phyloP scores from a whole-genome alignment of 2,113 vertebrate genomes.

The Pachypanchax playfairii region DNA sequence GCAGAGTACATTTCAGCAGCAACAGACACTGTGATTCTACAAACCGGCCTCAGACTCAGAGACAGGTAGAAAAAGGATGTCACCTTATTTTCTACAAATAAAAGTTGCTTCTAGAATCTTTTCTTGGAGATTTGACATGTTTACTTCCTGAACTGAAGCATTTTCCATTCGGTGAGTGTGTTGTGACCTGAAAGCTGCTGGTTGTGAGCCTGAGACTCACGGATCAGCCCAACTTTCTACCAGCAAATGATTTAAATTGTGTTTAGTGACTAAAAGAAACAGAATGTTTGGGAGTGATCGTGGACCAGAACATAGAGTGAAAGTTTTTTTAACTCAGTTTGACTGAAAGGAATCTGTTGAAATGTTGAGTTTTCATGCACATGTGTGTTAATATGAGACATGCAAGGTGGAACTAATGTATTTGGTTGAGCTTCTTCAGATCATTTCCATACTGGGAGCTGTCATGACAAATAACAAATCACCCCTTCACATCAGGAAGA shows the following conservation, averaged over 20 bases:
- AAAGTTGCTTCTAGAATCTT: too few species aligned
- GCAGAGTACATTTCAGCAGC: conserved; percentile 89
- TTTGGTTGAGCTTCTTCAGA: conserved; percentile 62
- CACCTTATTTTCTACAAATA: too few species aligned
- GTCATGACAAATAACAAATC: conserved; percentile 44
- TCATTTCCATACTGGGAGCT: conserved; percentile 57
- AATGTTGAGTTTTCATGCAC: conserved; percentile 69
- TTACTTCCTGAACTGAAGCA: background rate
- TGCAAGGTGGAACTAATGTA: conserved; percentile 69
- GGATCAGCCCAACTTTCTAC: conserved; percentile 6
- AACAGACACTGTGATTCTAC: conserved; percentile 74
- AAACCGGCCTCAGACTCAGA: too few species aligned
- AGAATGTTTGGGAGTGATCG: conserved; percentile 18
- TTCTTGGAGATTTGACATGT: background rate
- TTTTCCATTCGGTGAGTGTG: too few species aligned
- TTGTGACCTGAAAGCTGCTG: too few species aligned
- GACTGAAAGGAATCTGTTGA: conserved; percentile 39
- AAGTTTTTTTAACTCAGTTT: conserved; percentile 35
- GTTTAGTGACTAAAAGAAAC: background rate
- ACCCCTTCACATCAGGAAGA: background rate
- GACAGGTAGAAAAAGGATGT: conserved; percentile 75
- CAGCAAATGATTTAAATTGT: background rate
- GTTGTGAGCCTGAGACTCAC: background rate
- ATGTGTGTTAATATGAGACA: conserved; percentile 50
- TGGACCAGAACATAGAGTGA: conserved; percentile 1